A percentile compares a stretch with the other conserved stretches of the same genome.
Conservation (phyloP, 2,797 vertebrate species). For the Leptatherina wallacei region DNA sequence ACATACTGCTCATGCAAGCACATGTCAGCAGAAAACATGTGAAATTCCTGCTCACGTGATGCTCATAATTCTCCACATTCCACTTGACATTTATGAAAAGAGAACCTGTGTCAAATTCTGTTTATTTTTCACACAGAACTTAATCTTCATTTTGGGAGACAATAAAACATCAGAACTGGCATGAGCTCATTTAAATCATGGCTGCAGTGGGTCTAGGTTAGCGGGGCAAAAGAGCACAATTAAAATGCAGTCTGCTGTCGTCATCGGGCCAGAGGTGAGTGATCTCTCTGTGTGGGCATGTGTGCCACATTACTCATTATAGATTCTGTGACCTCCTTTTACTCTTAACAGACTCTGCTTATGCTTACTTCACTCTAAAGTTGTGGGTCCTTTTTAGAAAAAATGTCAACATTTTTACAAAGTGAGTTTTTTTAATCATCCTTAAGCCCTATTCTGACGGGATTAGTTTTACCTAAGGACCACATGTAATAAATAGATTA, state of each 20-base stretch:
- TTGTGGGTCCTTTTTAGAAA: background rate
- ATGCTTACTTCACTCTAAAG: too few relatives aligned
- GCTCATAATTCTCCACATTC: constrained; percentile 30
- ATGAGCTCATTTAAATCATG: constrained; percentile 11
- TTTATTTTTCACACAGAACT: constrained; percentile 3
- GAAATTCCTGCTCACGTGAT: constrained; percentile 23
- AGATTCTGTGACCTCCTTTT: constrained; percentile 17
- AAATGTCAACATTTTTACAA: background rate
- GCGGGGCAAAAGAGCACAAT: constrained; percentile 30
- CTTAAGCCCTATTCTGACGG: background rate
- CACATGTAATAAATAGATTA: too few relatives aligned
- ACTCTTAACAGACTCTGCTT: background rate
- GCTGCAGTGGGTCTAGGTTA: constrained; percentile 1
- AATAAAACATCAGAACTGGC: constrained; percentile 31
- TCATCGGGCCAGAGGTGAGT: constrained; percentile 34
- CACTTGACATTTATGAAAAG: constrained; percentile 27
- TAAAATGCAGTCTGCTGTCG: constrained; percentile 46
- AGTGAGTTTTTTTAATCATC: too few relatives aligned
- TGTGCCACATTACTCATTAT: constrained; percentile 11
- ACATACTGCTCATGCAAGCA: constrained; percentile 24
- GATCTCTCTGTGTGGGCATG: constrained; percentile 23
- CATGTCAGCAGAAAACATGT: constrained; percentile 22
- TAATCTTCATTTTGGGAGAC: constrained; percentile 4
- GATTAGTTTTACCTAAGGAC: background rate
- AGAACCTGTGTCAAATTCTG: constrained; percentile 17